phyloP scores from a whole-genome alignment of 2,888 invertebrate species.

The Drosophila hawaiiensis region DNA sequence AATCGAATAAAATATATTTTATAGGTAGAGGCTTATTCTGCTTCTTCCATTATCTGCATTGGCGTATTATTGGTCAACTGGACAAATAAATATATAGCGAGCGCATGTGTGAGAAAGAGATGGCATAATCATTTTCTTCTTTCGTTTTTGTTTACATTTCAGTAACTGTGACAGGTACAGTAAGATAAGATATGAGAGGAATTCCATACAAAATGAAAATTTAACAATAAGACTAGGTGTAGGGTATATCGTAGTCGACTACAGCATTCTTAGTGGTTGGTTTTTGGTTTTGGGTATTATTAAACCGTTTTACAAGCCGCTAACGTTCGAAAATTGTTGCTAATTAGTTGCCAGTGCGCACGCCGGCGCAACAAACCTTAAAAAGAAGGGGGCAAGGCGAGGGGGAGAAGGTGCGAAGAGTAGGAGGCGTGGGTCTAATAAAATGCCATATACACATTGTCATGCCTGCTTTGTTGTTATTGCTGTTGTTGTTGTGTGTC shows the following conservation, averaged over 20 bases:
- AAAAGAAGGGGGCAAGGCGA: slow-evolving; percentile 18
- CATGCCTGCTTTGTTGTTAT: slow-evolving; percentile 17
- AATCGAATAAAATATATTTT: background rate
- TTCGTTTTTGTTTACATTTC: background rate
- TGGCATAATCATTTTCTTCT: too few species aligned
- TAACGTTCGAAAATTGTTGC: slow-evolving; percentile 77
- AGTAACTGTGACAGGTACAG: background rate
- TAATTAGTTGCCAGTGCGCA: slow-evolving; percentile 73
- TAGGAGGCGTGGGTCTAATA: slow-evolving; percentile 34
- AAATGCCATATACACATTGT: slow-evolving; percentile 27
- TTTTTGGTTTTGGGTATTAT: slow-evolving; percentile 38
- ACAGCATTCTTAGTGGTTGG: background rate
- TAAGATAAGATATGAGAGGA: background rate
- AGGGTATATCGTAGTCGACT: background rate
- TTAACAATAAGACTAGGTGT: background rate
- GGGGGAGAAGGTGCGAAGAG: slow-evolving; percentile 9
- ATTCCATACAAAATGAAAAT: background rate
- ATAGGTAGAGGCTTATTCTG: too few species aligned
- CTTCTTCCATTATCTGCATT: too few species aligned
- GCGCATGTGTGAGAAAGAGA: too few species aligned
- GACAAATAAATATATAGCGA: too few species aligned
- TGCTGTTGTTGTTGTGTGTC: slow-evolving; percentile 43
- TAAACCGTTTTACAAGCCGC: slow-evolving; percentile 80
- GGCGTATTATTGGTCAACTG: too few species aligned
- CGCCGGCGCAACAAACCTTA: slow-evolving; percentile 78